Percentiles rank a stretch among this genome's conserved stretches.
Conservation (phyloP, 1,140 invertebrate genomes). For the Pomacea maculata region DNA sequence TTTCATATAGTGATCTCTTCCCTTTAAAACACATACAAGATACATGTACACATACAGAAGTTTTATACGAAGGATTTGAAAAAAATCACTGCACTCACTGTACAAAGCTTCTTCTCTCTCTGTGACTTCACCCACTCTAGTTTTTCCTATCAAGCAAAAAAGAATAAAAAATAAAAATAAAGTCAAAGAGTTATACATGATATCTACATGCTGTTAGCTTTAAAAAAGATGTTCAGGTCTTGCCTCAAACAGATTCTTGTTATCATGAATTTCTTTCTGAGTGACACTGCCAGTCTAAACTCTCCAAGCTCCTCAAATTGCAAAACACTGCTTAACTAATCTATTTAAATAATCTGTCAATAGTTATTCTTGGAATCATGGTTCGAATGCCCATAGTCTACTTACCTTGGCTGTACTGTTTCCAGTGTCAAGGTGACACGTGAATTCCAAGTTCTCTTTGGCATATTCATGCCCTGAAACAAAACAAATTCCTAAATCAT, state of each 20-base stretch:
- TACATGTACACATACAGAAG: background rate
- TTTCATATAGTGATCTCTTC: background rate
- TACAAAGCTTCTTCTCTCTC: slow-evolving; percentile 32
- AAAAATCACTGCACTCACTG: slow-evolving; percentile 34
- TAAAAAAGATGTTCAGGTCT: background rate
- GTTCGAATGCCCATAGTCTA: background rate
- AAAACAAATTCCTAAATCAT: slow-evolving; percentile 12
- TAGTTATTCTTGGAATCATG: background rate
- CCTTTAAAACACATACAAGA: background rate
- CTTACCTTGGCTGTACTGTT: slow-evolving; percentile 43
- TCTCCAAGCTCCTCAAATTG: background rate
- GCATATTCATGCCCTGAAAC: slow-evolving; percentile 54
- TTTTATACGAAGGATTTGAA: no score
- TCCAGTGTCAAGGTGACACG: slow-evolving; percentile 42
- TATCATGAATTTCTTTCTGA: background rate
- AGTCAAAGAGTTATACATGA: background rate
- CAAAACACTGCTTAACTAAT: background rate
- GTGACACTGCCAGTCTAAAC: background rate
- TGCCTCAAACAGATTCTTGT: background rate
- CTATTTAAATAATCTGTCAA: background rate
- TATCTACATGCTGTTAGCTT: background rate
- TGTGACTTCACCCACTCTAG: slow-evolving; percentile 39
- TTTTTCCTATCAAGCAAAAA: slow-evolving; percentile 35
- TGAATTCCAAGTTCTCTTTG: slow-evolving; percentile 50
- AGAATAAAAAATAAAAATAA: background rate